Base-by-base conservation (phyloP, 2,888 invertebrate genomes). In the Macroteleia sp. region DNA sequence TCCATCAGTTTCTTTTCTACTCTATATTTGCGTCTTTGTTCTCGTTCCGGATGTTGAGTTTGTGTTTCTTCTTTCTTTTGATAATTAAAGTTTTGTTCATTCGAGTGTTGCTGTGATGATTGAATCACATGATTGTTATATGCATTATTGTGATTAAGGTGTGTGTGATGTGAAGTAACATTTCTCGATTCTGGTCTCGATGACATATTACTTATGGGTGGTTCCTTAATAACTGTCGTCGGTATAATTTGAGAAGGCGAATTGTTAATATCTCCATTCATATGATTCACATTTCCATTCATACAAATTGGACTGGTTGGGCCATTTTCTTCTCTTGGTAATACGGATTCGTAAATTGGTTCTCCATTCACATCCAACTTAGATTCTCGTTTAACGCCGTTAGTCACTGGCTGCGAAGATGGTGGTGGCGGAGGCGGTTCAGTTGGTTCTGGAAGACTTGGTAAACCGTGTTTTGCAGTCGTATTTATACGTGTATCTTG, bases 1-100 rank as follows among this genome's bases (percentile, higher is more conserved):
- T 97, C 97, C 85, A 96, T 95, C 8, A 97, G 92, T 85, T 97
- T 96, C 61, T 96, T 95, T 84, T 97, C 97, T 0, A 97, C 97
- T 14, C 97, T 94, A 88, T 95, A 96, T 87, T 96, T 96, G 39
- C 97, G 94, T 28, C 97, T 93, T 76, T 96, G 96, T 82, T 95
- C 96, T 3, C 96, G 93, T 84, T 97, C 97, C 16, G 91, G 92
- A 66, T 90, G 91, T 79, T 90, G 89, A 12, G 87, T 86, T 59
- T 88, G 86, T 71, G 84, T 82, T 50, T 79, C 69, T 82, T 80
- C 81, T 20, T 82, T 81, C 14, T 81, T 77, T 52, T 83, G 82
- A n/a, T 80, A 62, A 20, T 82, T 80, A 8, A 62, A 39, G n/a
- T 66, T 46, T 9, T 76, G 69, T 28, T 83, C 85, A 50, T 84